Percentiles rank a stretch among this genome's conserved stretches.
Conservation (phyloP, 2,888 invertebrate species). For the Drymonia ruficornis region DNA sequence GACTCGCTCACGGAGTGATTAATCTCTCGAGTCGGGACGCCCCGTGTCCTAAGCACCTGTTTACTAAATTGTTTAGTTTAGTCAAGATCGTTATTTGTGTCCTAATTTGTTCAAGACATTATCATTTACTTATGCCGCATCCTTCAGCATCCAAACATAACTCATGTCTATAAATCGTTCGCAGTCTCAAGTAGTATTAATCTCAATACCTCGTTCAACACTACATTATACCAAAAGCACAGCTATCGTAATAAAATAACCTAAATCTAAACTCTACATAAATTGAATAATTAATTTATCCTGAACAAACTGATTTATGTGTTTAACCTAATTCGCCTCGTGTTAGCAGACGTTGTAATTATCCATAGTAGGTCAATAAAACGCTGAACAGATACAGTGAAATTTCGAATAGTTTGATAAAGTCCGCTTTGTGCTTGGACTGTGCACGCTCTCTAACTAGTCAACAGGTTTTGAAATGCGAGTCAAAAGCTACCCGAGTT, state of each 20-base stretch:
- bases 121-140: too few species aligned
- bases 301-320: too few species aligned
- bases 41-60: constrained; percentile 48
- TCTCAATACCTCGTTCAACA: too few species aligned
- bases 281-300: neutral
- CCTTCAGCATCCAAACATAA: too few species aligned
- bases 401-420: constrained; percentile 12
- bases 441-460: constrained; percentile 67
- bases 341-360: too few species aligned
- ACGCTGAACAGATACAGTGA: constrained; percentile 13
- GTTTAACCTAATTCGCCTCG: too few species aligned
- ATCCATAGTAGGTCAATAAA: neutral
- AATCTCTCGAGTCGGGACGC: constrained; percentile 59
- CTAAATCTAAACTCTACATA: too few species aligned
- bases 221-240: too few species aligned
- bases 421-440: constrained; percentile 62
- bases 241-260: too few species aligned
- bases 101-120: neutral
- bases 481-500: constrained; percentile 70
- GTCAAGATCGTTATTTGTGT: constrained; percentile 44
- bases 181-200: too few species aligned
- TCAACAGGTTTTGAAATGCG: constrained; percentile 81
- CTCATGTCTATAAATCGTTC: too few species aligned
- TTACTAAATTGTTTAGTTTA: constrained; percentile 49
- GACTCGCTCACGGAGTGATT: constrained; percentile 66